phyloP scores from a whole-genome alignment of 2,113 vertebrate species.

The Galemys pyrenaicus region DNA sequence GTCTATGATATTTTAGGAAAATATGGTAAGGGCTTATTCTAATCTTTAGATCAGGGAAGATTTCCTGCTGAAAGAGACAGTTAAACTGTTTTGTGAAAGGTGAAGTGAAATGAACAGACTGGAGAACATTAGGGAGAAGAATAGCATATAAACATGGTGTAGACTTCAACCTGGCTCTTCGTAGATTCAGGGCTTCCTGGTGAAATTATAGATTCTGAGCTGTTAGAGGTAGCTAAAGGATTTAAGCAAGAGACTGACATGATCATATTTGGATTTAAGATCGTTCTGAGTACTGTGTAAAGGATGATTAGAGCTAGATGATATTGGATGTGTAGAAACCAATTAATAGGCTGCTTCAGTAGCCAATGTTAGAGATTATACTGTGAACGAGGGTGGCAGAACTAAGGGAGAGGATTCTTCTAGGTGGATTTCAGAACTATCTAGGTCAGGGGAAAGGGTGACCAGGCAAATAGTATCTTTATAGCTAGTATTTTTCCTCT shows the following conservation, averaged over 20 bases:
- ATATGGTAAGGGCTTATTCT: not conserved
- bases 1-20: not conserved
- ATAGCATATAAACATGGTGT: not conserved
- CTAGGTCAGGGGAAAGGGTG: not conserved
- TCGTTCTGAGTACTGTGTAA: not conserved
- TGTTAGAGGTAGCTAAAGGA: not conserved
- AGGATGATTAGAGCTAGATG: not conserved
- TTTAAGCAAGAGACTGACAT: not conserved
- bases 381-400: not conserved
- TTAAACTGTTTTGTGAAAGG: not conserved
- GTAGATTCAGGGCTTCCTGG: not conserved
- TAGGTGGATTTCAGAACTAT: not conserved
- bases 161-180: not conserved
- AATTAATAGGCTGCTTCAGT: not conserved
- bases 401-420: not conserved
- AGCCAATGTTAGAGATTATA: not conserved
- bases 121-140: not conserved
- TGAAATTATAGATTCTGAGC: not conserved
- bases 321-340: not conserved
- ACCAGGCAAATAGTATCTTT: not conserved
- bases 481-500: not conserved
- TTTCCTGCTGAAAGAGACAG: not conserved
- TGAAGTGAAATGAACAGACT: not conserved
- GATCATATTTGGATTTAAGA: constrained; percentile 18
- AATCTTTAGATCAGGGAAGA: not conserved